These are phyloP conservation scores for Leptarthrus brevirostris DNA, from an alignment of 2,888 invertebrate species.

Conservation along the genomic window DNA sequence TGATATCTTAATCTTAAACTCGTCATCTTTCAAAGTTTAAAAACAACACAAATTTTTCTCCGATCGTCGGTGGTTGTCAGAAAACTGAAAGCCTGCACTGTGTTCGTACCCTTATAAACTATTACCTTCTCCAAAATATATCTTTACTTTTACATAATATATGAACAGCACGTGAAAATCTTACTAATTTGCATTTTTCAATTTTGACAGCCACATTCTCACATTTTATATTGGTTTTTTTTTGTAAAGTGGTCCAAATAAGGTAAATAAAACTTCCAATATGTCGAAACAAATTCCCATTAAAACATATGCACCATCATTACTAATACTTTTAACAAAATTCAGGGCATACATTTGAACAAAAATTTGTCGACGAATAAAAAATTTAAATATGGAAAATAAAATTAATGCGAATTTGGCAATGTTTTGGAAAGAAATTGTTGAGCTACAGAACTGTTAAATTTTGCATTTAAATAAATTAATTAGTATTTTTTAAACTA, in stretches of 20 bases:
- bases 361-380: constrained; percentile 30
- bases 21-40: too few relatives aligned
- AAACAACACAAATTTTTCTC: too few relatives aligned
- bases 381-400: constrained; percentile 27
- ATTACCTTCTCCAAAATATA: too few relatives aligned
- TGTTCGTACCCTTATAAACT: too few relatives aligned
- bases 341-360: constrained; percentile 24
- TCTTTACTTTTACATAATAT: too few relatives aligned
- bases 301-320: constrained; percentile 13
- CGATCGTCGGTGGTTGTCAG: too few relatives aligned
- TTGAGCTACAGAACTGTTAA: constrained; percentile 65
- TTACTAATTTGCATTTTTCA: constrained; percentile 15
- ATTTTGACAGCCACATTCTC: constrained; percentile 42
- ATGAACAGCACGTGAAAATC: constrained; percentile 30
- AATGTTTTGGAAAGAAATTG: constrained; percentile 63
- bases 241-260: too few relatives aligned
- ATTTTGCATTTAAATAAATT: constrained; percentile 43
- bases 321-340: not conserved
- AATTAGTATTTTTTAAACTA: constrained; percentile 20
- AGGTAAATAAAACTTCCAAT: constrained; percentile 37
- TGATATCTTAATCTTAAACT: too few relatives aligned
- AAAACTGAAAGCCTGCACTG: too few relatives aligned
- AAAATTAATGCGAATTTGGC: constrained; percentile 60
- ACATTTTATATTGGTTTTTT: constrained; percentile 38
- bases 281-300: constrained; percentile 32